phyloP scores from a whole-genome alignment of 2,113 vertebrate genomes.

The Spermophilus dauricus region DNA sequence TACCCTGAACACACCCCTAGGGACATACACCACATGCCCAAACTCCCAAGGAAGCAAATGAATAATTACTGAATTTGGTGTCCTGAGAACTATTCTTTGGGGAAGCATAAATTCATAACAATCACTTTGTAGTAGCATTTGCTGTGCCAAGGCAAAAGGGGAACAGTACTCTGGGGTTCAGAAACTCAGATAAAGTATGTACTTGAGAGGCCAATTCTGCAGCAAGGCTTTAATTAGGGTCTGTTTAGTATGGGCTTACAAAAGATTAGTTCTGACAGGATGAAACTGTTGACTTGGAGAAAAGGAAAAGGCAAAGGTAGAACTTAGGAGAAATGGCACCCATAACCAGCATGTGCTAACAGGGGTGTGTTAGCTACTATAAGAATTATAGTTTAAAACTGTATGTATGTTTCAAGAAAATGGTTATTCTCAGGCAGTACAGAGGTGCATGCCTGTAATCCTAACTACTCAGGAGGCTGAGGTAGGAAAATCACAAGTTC shows the following conservation, averaged over 20 bases:
- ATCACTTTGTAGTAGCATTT: constrained; percentile 41
- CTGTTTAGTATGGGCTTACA: background rate
- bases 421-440: background rate
- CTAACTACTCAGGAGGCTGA: no score
- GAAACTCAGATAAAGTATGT: background rate
- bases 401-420: constrained; percentile 48
- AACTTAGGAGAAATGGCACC: background rate
- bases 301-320: background rate
- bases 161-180: constrained; percentile 8
- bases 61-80: constrained; percentile 70
- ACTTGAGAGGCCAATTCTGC: background rate
- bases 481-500: no score
- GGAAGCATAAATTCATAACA: constrained; percentile 74
- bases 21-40: constrained; percentile 37
- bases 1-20: constrained; percentile 40
- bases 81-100: constrained; percentile 74
- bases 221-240: background rate
- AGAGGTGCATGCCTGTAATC: no score
- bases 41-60: constrained; percentile 67
- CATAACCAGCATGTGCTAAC: background rate
- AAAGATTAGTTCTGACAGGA: background rate
- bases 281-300: background rate
- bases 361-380: background rate
- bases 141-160: background rate
- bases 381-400: background rate